phyloP scores from a whole-genome alignment of 2,888 invertebrate species.

The Scaptomyza flava region DNA sequence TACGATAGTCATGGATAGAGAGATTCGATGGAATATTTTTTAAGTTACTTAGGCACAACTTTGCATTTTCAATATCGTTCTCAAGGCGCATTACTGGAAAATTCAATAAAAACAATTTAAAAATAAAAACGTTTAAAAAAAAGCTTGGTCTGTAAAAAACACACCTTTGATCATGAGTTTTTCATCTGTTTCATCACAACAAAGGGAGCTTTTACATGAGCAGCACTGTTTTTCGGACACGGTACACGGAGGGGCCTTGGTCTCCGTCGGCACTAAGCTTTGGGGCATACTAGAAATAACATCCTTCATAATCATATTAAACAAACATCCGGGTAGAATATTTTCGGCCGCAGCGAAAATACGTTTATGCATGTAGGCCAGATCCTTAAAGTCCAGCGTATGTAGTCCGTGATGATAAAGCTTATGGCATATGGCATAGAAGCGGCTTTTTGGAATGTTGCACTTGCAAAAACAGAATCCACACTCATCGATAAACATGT shows the following conservation, averaged over 20 bases:
- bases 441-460: conserved; percentile 72
- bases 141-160: background rate
- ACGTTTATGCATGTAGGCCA: conserved; percentile 80
- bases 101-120: background rate
- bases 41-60: conserved; percentile 69
- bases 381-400: conserved; percentile 72
- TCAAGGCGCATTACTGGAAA: conserved; percentile 77
- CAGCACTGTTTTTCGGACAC: conserved; percentile 68
- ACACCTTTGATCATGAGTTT: conserved; percentile 79
- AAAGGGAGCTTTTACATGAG: conserved; percentile 71
- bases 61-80: conserved; percentile 78
- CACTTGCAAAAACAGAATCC: conserved; percentile 77
- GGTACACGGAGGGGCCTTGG: background rate
- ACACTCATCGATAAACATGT: conserved; percentile 77
- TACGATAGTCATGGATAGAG: conserved; percentile 51
- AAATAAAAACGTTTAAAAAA: background rate
- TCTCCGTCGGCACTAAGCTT: background rate
- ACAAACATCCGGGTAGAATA: conserved; percentile 75
- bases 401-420: conserved; percentile 79
- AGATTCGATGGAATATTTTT: conserved; percentile 63
- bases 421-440: conserved; percentile 79
- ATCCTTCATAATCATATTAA: conserved; percentile 71
- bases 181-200: conserved; percentile 77
- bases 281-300: conserved; percentile 37
- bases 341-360: conserved; percentile 77